Evolutionary conservation across 2,888 invertebrate species (phyloP), one percentile per base, ranked within the genome.

Genomic region (Parnassius apollo): DNA sequence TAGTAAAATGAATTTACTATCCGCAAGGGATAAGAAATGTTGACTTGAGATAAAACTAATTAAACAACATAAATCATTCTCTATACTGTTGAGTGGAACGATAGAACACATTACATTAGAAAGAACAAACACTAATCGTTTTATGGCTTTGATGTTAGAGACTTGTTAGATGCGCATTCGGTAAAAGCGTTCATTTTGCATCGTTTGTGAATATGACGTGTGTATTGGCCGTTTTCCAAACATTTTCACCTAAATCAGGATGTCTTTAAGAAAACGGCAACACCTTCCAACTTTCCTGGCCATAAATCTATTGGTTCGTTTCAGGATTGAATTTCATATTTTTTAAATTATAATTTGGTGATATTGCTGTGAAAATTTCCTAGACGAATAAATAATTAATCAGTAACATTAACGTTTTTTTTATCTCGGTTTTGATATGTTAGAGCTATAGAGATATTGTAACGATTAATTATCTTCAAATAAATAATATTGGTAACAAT

Each of bases 191-290:
- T 82, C 82, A 85, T 84, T 81, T 81, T 71, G 71, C 75, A 81
- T 77, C 80, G 80, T 81, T 75, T 74, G 75, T 72, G 73, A 75
- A 78, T 73, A 79, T 84, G 75, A 80, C 78, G 76, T 77, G 70
- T 78, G 70, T 73, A 74, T 83, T 89, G 89, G 89, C 86, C 67
- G 64, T 61, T 66, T 65, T 82, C 88, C 90, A 90, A 85, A 70
- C 72, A 85, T 86, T 88, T 86, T 88, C 85, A 79, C 82, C 80
- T 80, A 78, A 82, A 83, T 80, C 80, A 77, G 73, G 72, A 69
- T 76, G 74, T 75, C 75, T 76, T 78, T 80, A 78, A 77, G 83
- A 78, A 80, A 80, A 66, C 63, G 77, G 25, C 44, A 63, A 45
- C 59, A 57, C 62, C 55, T 59, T 61, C 46, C 54, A 64, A 46